These are phyloP conservation scores for Drosophila subquinaria DNA, from an alignment of 2,888 invertebrate species.

Conservation along the genomic window DNA sequence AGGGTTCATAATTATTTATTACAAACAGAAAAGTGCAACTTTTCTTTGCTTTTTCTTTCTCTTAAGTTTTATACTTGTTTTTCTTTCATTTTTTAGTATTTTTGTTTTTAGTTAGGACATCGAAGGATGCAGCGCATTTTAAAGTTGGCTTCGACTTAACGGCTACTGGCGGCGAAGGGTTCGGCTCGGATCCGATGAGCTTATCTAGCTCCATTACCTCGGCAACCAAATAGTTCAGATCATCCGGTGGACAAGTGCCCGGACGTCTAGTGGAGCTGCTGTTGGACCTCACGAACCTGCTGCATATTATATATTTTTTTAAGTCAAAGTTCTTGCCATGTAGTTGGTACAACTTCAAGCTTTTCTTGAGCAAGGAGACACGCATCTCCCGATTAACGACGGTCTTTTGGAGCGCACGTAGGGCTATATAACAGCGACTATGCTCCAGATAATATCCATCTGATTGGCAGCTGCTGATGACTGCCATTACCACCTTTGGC, in stretches of 20 bases:
- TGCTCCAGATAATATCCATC: slow-evolving; percentile 61
- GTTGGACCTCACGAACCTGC: slow-evolving; percentile 22
- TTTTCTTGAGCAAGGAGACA: slow-evolving; percentile 38
- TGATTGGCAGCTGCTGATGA: slow-evolving; percentile 70
- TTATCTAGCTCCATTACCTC: slow-evolving; percentile 31
- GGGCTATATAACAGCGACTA: slow-evolving; percentile 65
- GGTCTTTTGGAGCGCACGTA: slow-evolving; percentile 55
- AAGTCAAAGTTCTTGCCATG: slow-evolving; percentile 55
- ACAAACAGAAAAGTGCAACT: not conserved
- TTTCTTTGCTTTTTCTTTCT: not conserved
- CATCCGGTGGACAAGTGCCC: not conserved
- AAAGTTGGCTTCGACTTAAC: not conserved
- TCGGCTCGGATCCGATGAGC: no score
- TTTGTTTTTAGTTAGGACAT: not conserved
- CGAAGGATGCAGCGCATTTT: slow-evolving; percentile 50
- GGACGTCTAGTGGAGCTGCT: not conserved
- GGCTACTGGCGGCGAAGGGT: not conserved
- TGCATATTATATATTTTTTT: slow-evolving; percentile 35
- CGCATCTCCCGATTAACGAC: slow-evolving; percentile 47
- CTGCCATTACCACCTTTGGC: slow-evolving; percentile 43
- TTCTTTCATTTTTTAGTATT: not conserved
- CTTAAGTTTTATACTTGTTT: not conserved
- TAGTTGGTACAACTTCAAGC: slow-evolving; percentile 56
- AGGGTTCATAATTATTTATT: not conserved
- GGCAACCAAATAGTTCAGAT: slow-evolving; percentile 32